phyloP scores from a whole-genome alignment of 2,113 vertebrate genomes.

The Macaca nemestrina region DNA sequence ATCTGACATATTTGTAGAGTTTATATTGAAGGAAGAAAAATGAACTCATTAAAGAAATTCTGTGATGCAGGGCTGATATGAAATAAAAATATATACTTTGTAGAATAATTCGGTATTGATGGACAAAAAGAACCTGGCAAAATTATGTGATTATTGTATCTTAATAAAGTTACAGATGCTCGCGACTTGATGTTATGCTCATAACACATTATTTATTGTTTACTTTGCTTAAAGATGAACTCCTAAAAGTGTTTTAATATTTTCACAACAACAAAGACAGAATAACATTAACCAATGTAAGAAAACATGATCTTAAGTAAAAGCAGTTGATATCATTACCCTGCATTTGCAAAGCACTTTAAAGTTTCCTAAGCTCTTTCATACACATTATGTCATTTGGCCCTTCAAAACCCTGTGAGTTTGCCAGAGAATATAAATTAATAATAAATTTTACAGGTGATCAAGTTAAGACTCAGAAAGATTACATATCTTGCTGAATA shows the following conservation, averaged over 20 bases:
- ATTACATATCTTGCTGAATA: slow-evolving; percentile 42
- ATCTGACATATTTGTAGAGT: neutral
- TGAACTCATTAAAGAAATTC: neutral
- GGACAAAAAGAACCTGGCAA: neutral
- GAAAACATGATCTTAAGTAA: neutral
- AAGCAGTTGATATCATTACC: neutral
- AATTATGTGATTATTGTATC: neutral
- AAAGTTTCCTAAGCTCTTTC: slow-evolving; percentile 6
- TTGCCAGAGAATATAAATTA: slow-evolving; percentile 56
- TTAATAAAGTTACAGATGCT: neutral
- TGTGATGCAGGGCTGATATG: neutral
- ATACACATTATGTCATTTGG: slow-evolving; percentile 18
- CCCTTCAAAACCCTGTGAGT: neutral
- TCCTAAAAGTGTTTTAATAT: slow-evolving; percentile 34
- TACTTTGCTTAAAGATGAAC: slow-evolving; percentile 13
- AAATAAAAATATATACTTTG: neutral
- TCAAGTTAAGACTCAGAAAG: slow-evolving; percentile 50
- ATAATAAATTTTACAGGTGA: slow-evolving; percentile 52
- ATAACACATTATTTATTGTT: slow-evolving; percentile 4
- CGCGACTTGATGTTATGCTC: neutral
- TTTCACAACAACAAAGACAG: neutral
- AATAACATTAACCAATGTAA: neutral
- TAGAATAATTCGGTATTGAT: neutral
- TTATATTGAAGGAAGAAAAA: slow-evolving; percentile 5
- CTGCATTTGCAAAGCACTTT: neutral